These are phyloP conservation scores for Gortyna flavago DNA, from an alignment of 2,888 invertebrate genomes.

Conservation along the genomic window DNA sequence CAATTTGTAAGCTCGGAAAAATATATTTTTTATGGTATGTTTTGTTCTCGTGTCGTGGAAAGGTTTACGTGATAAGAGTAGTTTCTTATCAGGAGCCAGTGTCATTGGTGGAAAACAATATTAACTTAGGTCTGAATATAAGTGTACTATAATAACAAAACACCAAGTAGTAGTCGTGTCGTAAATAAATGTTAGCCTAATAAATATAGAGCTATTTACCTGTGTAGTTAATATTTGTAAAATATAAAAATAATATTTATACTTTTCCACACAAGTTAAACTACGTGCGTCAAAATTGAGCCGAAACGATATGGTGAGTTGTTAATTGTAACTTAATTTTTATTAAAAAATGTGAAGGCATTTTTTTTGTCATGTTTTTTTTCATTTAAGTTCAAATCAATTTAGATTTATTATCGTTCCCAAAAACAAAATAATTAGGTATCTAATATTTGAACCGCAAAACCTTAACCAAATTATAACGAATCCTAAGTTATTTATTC, in stretches of 20 bases:
- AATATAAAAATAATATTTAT: conserved; percentile 21
- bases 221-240: conserved; percentile 39
- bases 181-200: conserved; percentile 62
- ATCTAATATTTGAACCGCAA: not conserved
- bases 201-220: conserved; percentile 41
- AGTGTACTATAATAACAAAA: conserved; percentile 60
- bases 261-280: conserved; percentile 47
- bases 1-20: conserved; percentile 52
- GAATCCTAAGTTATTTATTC: not conserved
- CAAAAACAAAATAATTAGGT: not conserved
- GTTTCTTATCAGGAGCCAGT: conserved; percentile 56
- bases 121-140: conserved; percentile 47
- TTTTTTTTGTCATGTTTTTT: not conserved
- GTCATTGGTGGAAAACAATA: conserved; percentile 58
- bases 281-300: conserved; percentile 51
- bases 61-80: conserved; percentile 53
- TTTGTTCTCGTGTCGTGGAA: conserved; percentile 61
- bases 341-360: not conserved
- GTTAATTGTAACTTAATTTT: conserved; percentile 9
- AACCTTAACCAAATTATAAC: not conserved
- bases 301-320: conserved; percentile 66
- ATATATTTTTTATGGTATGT: conserved; percentile 63
- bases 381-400: not conserved
- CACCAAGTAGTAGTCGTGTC: conserved; percentile 60
- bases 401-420: not conserved